Base-by-base conservation (phyloP, 1,140 invertebrate species). In the Eurosta solidaginis region DNA sequence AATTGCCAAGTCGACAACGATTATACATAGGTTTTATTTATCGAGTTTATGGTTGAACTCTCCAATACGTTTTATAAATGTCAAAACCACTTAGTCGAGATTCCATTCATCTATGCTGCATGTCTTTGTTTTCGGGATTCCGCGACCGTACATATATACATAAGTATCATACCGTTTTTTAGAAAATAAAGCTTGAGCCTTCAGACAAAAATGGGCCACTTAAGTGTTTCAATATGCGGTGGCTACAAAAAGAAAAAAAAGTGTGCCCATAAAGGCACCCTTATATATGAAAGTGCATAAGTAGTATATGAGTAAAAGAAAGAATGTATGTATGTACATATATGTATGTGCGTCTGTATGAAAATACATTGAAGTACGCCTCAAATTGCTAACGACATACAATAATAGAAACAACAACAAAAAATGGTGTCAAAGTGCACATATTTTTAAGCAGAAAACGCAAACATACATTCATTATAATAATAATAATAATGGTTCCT, bases 401-500 rank as follows among this genome's bases (percentile, higher is more conserved):
- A n/a, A 59, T 20, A 59, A 33, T 7, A 59, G 50, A 17, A 54
- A 54, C 50, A 54, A 54, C 50, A 54, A 27, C 50, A 54, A 27
- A 54, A n/a, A 54, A 25, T 27, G 54, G 54, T 33, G 54, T 59
- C 54, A 59, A 4, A 59, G 27, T 17, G 27, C 29, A 59, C 29
- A 59, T 22, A 59, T 17, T 59, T 59, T 59, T 59, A 29, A 33
- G 27, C 33, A n/a, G 14, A 17, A 59, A 59, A 59, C 17, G 12
- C 25, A 59, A 59, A 59, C 29, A 59, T 20, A 59, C 29, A 36
- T 33, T n/a, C 29, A 59, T 59, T 17, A 59, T 59, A 6, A 59
- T 59, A 59, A 59, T 59, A 29, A 59, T 54, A 59, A 59, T 59
- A 59, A 59, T 33, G 54, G 54, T 29, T 59, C n/a, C 54, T 17